Evolutionary conservation across 2,797 vertebrate species (phyloP).

Genomic region (Distichodus sexfasciatus): DNA sequence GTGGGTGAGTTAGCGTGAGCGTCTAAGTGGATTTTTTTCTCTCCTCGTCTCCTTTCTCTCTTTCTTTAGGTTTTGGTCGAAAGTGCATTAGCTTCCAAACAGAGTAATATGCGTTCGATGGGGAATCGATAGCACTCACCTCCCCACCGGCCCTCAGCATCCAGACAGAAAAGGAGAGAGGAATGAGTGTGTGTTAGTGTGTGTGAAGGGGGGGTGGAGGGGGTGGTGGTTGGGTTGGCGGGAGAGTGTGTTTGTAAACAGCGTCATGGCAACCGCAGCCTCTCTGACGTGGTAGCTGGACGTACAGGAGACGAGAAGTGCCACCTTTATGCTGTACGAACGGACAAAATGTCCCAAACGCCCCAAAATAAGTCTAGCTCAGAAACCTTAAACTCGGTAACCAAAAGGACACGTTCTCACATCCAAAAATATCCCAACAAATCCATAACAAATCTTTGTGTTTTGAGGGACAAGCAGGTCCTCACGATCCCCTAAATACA

Average conservation of each 20-base stretch:
- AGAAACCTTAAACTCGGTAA: too few species aligned
- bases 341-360: neutral
- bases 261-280: conserved; percentile 64
- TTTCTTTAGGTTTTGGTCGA: conserved; percentile 63
- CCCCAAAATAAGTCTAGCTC: neutral
- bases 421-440: too few species aligned
- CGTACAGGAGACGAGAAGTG: conserved; percentile 24
- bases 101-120: conserved; percentile 70
- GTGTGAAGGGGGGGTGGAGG: conserved; percentile 32
- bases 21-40: conserved; percentile 33
- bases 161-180: conserved; percentile 42
- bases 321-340: conserved; percentile 10
- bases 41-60: conserved; percentile 36
- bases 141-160: conserved; percentile 42
- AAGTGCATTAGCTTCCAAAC: conserved; percentile 75
- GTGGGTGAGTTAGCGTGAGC: conserved; percentile 11
- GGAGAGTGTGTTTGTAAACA: conserved; percentile 68
- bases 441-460: too few species aligned
- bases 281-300: conserved; percentile 58
- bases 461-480: too few species aligned
- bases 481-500: too few species aligned
- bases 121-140: conserved; percentile 76
- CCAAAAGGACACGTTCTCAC: too few species aligned
- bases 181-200: too few species aligned
- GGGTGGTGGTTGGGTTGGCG: conserved; percentile 39